These are phyloP conservation scores for Globia sparganii DNA, from an alignment of 2,888 invertebrate genomes.

Conservation along the genomic window DNA sequence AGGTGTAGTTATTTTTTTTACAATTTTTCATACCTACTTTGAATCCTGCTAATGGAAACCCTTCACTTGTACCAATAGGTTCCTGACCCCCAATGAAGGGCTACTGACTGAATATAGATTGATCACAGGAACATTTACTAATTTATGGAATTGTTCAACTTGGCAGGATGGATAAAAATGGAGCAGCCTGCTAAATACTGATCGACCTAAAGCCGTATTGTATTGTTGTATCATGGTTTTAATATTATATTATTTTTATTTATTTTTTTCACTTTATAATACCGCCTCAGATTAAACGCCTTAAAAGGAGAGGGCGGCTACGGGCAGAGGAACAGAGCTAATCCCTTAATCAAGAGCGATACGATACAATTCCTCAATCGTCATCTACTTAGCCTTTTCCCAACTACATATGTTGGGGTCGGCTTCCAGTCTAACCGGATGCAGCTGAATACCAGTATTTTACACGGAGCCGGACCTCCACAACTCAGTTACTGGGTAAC, in stretches of 20 bases:
- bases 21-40: too few relatives aligned
- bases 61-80: too few relatives aligned
- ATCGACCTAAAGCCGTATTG: too few relatives aligned
- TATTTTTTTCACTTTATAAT: too few relatives aligned
- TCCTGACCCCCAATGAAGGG: not conserved
- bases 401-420: not conserved
- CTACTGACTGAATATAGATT: not conserved
- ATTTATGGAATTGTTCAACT: not conserved
- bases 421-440: not conserved
- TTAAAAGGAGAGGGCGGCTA: not conserved
- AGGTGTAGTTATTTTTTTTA: too few relatives aligned
- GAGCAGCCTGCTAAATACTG: not conserved
- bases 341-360: not conserved
- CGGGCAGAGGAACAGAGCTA: not conserved
- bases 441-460: not conserved
- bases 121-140: not conserved
- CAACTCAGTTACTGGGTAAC: not conserved
- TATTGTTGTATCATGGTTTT: too few relatives aligned
- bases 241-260: too few relatives aligned
- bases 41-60: too few relatives aligned
- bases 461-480: not conserved
- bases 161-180: not conserved
- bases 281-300: not conserved
- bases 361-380: slow-evolving; percentile 2
- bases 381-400: not conserved